These are phyloP conservation scores for Heliconius eleuchia DNA, from an alignment of 1,140 invertebrate genomes.

Conservation along the genomic window DNA sequence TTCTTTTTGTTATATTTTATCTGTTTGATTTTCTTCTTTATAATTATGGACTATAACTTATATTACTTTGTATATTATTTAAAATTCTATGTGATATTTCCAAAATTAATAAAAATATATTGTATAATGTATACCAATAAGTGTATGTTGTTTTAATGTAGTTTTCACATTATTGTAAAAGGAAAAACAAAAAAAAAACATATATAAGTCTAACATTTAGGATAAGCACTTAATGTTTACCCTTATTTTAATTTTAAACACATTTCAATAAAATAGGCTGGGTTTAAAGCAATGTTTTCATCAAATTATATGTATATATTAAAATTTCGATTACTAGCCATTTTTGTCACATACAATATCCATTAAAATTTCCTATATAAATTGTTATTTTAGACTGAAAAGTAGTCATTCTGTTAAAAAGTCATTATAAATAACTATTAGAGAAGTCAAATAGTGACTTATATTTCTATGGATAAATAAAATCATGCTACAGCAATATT, in stretches of 20 bases:
- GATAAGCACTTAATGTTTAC: constrained; percentile 1
- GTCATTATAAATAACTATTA: constrained; percentile 9
- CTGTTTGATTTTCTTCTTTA: not conserved
- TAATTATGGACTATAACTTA: constrained; percentile 17
- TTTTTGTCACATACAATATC: not conserved
- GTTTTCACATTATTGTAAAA: constrained; percentile 1
- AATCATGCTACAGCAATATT: constrained; percentile 24
- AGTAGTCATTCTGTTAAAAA: not conserved
- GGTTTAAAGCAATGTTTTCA: constrained; percentile 20
- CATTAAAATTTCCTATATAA: not conserved
- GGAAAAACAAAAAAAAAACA: constrained; percentile 5
- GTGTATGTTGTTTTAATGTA: constrained; percentile 12
- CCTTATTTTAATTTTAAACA: not conserved
- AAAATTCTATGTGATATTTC: constrained; percentile 26
- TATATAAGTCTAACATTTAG: constrained; percentile 1
- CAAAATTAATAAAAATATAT: constrained; percentile 20
- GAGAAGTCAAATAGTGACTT: constrained; percentile 17
- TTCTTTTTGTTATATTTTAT: not conserved
- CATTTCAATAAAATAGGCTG: constrained; percentile 4
- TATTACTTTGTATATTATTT: constrained; percentile 16
- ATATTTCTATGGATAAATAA: constrained; percentile 20
- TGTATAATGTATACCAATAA: constrained; percentile 21
- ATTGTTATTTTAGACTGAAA: constrained; percentile 3
- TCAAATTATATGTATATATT: not conserved
- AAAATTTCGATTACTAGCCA: not conserved